Percentiles rank a stretch among this genome's conserved stretches.
These are phyloP conservation scores for Smithornis capensis DNA, from an alignment of 2,113 vertebrate genomes.

Conservation along the genomic window DNA sequence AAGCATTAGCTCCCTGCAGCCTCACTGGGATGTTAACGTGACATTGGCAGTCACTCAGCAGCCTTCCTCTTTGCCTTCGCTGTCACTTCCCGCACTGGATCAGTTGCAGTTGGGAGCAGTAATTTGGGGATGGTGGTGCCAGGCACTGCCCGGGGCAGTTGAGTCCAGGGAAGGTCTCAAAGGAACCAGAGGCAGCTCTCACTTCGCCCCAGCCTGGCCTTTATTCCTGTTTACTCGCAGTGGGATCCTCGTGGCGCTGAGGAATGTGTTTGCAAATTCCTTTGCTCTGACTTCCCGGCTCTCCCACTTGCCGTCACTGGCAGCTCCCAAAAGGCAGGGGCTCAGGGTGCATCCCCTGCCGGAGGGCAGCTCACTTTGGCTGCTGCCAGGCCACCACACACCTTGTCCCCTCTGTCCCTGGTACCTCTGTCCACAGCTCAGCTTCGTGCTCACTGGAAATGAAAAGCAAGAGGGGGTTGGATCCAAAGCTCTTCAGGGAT, in stretches of 20 bases:
- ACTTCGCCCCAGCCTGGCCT: background rate
- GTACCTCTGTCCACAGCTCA: conserved; percentile 4
- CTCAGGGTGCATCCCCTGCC: background rate
- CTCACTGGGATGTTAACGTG: background rate
- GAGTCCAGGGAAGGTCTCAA: background rate
- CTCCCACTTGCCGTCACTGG: background rate
- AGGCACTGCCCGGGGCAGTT: background rate
- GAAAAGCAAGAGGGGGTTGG: conserved; percentile 29
- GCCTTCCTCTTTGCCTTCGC: background rate
- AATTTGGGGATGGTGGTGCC: fast-evolving
- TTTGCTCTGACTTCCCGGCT: conserved; percentile 56
- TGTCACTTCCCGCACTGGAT: background rate
- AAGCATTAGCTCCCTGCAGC: background rate
- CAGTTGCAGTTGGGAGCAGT: background rate
- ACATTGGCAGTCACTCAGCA: background rate
- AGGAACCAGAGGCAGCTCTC: background rate
- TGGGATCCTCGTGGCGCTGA: conserved; percentile 20
- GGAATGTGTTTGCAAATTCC: conserved; percentile 69
- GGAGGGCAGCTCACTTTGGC: background rate
- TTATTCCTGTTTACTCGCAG: conserved; percentile 17
- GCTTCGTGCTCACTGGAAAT: conserved; percentile 29
- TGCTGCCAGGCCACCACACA: background rate
- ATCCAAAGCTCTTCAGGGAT: background rate
- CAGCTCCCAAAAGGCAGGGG: background rate
- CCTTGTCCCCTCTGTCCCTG: background rate